Evolutionary conservation across 2,888 invertebrate genomes (phyloP), one percentile per base, ranked within the genome.

Genomic region (Mycalesis mineus): DNA sequence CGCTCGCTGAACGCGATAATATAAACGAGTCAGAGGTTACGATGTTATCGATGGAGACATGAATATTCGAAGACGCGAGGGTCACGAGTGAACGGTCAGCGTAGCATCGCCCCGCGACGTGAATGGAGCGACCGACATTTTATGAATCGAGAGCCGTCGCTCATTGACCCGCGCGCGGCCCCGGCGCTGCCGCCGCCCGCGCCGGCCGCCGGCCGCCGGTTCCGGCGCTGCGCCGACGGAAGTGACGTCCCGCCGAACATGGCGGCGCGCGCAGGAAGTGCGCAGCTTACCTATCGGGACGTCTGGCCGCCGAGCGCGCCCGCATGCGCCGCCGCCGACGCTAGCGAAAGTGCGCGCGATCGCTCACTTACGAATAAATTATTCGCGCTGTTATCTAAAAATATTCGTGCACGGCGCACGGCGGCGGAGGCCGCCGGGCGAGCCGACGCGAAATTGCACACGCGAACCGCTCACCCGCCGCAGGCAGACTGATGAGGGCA

Each of bases 251-350:
- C 75, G 73, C 81, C 79, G 87, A 88, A 88, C 82, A 87, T 88
- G 88, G 88, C 88, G 87, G 86, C 88, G 85, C 79, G 81, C 83
- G 88, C 88, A 88, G 88, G 88, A 88, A 88, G 86, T 88, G 88
- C 88, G 88, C 88, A 88, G 88, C 89, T 88, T 86, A 88, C 88
- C 88, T 84, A 86, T 78, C 84, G 84, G 86, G 86, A 87, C 82
- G 82, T 82, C 83, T 84, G 76, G 72, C 77, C 66, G 63, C 72
- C 73, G 66, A 67, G 72, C 70, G 72, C 77, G 72, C 84, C 83
- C 85, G 85, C 84, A 82, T 82, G 77, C 78, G 77, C 75, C 74
- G 76, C 73, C 77, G 79, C 77, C 79, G 81, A 82, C 80, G 81
- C 80, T 77, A 81, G 80, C 81, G 80, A 84, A 84, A 83, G 85